Conservation (phyloP, 2,113 vertebrate genomes). For the Vidua chalybeata region DNA sequence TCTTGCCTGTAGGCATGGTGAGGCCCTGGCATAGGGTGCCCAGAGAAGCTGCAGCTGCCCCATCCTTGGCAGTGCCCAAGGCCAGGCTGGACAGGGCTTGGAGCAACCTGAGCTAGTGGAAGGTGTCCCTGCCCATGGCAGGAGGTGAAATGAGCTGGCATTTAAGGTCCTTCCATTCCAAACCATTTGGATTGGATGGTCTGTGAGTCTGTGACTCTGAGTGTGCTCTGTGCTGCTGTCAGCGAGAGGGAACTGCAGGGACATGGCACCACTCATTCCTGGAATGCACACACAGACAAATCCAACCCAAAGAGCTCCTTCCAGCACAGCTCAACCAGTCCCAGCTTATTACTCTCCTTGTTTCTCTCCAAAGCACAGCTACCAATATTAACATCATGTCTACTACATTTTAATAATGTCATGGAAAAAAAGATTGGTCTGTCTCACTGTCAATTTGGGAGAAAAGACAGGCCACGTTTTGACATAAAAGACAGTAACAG, state of each 20-base stretch:
- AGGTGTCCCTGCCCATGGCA: neutral
- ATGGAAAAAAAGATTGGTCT: neutral
- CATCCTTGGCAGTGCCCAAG: neutral
- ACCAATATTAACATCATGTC: neutral
- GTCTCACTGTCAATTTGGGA: neutral
- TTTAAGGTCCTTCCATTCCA: neutral
- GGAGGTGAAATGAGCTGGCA: fast-evolving
- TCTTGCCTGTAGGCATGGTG: neutral
- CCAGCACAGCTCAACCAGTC: neutral
- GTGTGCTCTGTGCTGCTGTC: neutral
- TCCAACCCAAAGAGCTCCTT: neutral
- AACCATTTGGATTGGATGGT: fast-evolving
- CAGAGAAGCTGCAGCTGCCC: neutral
- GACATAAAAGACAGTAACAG: neutral
- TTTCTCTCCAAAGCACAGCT: neutral
- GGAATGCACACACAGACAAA: neutral
- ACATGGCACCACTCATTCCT: fast-evolving
- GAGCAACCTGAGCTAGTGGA: fast-evolving
- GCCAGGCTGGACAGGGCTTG: fast-evolving
- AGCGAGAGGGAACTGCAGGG: neutral
- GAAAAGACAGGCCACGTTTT: neutral
- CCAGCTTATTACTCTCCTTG: too few species aligned
- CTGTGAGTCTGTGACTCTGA: neutral
- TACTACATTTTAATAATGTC: neutral
- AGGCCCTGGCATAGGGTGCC: neutral